A percentile compares a stretch with the other conserved stretches of the same genome.
These are phyloP conservation scores for Thymelicus lineola DNA, from an alignment of 2,888 invertebrate species.

Conservation along the genomic window DNA sequence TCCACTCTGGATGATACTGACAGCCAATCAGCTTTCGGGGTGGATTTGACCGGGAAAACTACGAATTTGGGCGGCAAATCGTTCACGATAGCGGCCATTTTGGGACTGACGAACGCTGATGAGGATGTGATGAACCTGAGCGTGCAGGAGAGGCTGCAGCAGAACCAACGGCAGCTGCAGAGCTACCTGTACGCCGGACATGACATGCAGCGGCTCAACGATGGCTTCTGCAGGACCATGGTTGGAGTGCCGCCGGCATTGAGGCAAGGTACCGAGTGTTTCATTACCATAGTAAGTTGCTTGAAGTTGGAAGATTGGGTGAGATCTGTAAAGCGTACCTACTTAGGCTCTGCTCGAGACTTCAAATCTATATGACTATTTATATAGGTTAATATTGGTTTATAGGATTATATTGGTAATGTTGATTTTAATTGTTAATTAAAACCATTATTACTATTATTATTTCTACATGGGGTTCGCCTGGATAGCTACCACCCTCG, in stretches of 20 bases:
- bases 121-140: conserved; percentile 84
- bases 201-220: conserved; percentile 72
- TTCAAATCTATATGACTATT: no score
- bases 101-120: conserved; percentile 88
- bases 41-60: conserved; percentile 75
- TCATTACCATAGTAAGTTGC: not conserved
- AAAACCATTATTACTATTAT: no score
- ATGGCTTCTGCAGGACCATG: conserved; percentile 70
- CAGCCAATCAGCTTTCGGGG: conserved; percentile 71
- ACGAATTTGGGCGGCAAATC: conserved; percentile 87
- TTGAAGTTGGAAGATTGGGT: no score
- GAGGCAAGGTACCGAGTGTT: conserved; percentile 63
- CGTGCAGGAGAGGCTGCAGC: conserved; percentile 79
- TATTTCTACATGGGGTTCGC: no score
- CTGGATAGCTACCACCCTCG: no score
- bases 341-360: no score
- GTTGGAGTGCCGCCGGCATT: conserved; percentile 61
- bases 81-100: conserved; percentile 95
- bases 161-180: conserved; percentile 73
- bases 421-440: no score
- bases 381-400: no score
- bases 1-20: conserved; percentile 74
- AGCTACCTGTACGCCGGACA: conserved; percentile 71
- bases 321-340: no score
- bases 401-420: no score